Evolutionary conservation across 1,140 invertebrate genomes (phyloP), one percentile per base, ranked within the genome.

Genomic region (Lethocerus indicus): DNA sequence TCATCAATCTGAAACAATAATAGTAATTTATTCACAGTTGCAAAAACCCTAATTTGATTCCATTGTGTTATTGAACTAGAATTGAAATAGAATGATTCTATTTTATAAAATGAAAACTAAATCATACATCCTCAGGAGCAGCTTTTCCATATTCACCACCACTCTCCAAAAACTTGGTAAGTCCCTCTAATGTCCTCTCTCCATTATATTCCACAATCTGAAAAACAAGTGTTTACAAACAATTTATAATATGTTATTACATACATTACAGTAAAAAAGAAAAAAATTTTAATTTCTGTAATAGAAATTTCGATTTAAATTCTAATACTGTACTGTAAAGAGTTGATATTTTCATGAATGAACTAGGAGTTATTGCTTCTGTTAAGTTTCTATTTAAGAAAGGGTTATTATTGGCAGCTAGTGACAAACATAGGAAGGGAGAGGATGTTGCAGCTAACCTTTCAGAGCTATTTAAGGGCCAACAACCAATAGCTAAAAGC

Each of bases 151-250:
- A 74, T 41, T 73, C 72, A 50, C 82, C 83, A 59, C 75, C 76
- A 35, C 73, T 75, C 63, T 95, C 88, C 39, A 98, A 66, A 72
- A 98, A 98, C 68, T 95, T 88, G 44, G 76, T 73, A 56, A 98
- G 75, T 51, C 76, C 93, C 60, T 93, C 92, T 55, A 98, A 72
- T 56, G 92, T 98, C 65, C 95, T 78, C 62, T 93, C 90, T 47
- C 92, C 92, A 62, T 83, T 87, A 73, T 90, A 98, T 61, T 96
- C 87, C 56, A 98, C 74, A 56, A 79, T 72, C 79, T 84, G 64
- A 35, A 60, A 60, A 56, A 49, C 28, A 45, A 52, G 49, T 13
- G 26, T 20, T 24, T 42, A n/a, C n/a, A n/a, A n/a, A n/a, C n/a
- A n/a, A n/a, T n/a, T n/a, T n/a, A n/a, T 25, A 44, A 44, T 9